Conservation (phyloP, 2,888 invertebrate genomes). For the Sminthurides aquaticus region DNA sequence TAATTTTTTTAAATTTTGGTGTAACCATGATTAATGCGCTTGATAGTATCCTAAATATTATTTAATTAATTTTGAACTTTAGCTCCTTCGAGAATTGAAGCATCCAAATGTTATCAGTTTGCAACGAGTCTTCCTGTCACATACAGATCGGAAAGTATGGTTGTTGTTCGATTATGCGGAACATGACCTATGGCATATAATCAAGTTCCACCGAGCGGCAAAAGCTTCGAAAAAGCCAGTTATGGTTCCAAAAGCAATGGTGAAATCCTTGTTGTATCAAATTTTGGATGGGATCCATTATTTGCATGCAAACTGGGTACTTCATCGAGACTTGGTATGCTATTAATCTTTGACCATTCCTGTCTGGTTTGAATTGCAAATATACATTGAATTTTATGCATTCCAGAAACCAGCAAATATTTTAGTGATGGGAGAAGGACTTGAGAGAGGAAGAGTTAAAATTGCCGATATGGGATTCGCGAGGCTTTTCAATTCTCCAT, state of each 20-base stretch:
- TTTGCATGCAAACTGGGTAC: constrained; percentile 96
- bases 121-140: constrained; percentile 88
- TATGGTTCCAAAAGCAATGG: constrained; percentile 89
- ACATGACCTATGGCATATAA: constrained; percentile 99
- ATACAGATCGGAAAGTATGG: constrained; percentile 90
- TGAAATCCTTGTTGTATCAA: constrained; percentile 93
- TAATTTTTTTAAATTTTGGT: constrained; percentile 20
- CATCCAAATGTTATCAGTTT: constrained; percentile 95
- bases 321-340: constrained; percentile 87
- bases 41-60: too few relatives aligned
- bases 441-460: constrained; percentile 91
- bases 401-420: constrained; percentile 95
- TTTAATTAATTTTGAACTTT: constrained; percentile 37
- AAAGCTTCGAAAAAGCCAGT: constrained; percentile 95
- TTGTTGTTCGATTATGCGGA: constrained; percentile 96
- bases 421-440: constrained; percentile 97
- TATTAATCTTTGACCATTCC: not conserved
- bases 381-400: not conserved
- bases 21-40: not conserved
- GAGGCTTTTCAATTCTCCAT: constrained; percentile 89
- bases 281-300: constrained; percentile 98
- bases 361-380: not conserved
- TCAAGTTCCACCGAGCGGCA: constrained; percentile 95
- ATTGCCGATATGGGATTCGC: constrained; percentile 99
- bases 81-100: constrained; percentile 89